Evolutionary conservation across 2,113 vertebrate species (phyloP).

Genomic region (Uria lomvia): DNA sequence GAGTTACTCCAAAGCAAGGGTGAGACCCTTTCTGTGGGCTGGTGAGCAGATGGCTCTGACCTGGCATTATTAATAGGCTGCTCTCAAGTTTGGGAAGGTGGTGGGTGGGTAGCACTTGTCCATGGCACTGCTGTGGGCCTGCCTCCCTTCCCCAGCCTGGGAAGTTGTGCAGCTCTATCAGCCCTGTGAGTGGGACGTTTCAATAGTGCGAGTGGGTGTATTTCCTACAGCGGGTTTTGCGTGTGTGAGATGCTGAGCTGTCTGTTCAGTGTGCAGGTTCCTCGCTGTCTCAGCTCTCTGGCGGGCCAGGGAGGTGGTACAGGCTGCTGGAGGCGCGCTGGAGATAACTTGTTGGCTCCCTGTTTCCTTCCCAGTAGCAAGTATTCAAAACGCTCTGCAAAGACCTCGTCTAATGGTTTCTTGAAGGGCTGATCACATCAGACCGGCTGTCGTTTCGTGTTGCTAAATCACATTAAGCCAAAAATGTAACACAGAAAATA

Average conservation of each 20-base stretch:
- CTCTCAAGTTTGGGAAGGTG: not conserved
- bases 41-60: slow-evolving; percentile 11
- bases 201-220: not conserved
- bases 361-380: not conserved
- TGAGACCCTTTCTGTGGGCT: not conserved
- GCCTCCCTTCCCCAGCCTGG: not conserved
- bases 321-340: not conserved
- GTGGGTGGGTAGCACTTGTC: not conserved
- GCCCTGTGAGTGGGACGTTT: not conserved
- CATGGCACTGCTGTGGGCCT: rapidly evolving
- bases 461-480: not conserved
- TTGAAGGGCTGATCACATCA: not conserved
- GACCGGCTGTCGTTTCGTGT: not conserved
- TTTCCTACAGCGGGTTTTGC: not conserved
- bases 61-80: not conserved
- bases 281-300: not conserved
- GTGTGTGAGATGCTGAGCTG: not conserved
- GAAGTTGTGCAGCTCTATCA: not conserved
- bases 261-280: not conserved
- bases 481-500: not conserved
- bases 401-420: not conserved
- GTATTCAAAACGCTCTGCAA: not conserved
- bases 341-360: not conserved
- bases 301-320: not conserved
- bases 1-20: slow-evolving; percentile 2